Evolutionary conservation across 1,140 invertebrate genomes (phyloP).

Genomic region (Caenorhabditis brenneri): DNA sequence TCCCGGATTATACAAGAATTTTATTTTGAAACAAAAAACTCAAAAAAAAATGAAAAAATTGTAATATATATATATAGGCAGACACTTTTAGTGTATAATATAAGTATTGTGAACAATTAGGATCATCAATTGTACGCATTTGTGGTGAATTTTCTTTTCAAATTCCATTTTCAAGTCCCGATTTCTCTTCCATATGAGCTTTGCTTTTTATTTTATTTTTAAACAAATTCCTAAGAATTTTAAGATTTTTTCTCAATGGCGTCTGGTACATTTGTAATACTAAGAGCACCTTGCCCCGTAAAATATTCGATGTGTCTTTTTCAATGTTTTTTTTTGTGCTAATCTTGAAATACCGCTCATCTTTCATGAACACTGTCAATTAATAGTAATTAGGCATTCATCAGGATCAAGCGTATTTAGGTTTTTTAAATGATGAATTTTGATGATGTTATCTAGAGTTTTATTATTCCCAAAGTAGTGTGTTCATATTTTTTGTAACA

Average conservation of each 20-base stretch:
- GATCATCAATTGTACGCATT: slow-evolving; percentile 36
- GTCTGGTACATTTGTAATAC: neutral
- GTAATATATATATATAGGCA: slow-evolving; percentile 3
- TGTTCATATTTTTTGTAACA: neutral
- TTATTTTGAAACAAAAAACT: too few relatives aligned
- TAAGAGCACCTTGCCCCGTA: neutral
- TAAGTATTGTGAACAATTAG: slow-evolving; percentile 29
- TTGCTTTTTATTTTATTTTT: neutral
- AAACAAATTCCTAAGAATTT: neutral
- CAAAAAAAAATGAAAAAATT: too few relatives aligned
- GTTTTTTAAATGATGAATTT: neutral
- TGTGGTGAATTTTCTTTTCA: slow-evolving; percentile 30
- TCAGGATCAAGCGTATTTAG: neutral
- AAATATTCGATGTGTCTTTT: neutral
- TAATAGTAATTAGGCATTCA: neutral
- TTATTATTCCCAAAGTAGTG: neutral
- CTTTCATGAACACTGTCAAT: slow-evolving; percentile 22
- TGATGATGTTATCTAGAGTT: neutral
- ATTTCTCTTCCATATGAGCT: slow-evolving; percentile 33
- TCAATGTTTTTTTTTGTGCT: neutral
- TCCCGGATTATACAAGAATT: neutral
- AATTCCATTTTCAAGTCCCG: neutral
- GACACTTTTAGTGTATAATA: neutral
- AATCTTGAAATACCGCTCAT: slow-evolving; percentile 22
- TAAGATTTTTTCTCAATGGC: slow-evolving; percentile 9